Evolutionary conservation across 2,113 vertebrate genomes (phyloP).

Genomic region (Menidia beryllina): DNA sequence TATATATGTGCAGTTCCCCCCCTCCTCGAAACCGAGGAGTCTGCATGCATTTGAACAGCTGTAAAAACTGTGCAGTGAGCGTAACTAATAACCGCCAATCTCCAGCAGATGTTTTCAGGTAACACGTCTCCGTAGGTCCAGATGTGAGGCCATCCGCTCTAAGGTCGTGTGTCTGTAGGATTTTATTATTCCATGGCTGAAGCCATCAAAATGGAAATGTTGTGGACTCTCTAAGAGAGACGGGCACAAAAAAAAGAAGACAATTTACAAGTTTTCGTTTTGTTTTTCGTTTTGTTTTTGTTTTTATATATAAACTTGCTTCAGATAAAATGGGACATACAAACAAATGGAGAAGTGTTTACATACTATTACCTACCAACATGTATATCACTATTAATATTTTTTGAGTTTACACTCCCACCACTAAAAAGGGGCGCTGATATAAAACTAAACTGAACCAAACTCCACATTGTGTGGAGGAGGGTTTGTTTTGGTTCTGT

Average conservation of each 20-base stretch:
- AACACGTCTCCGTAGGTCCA: slow-evolving; percentile 28
- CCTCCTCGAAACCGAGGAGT: no score
- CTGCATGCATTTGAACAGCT: slow-evolving; percentile 53
- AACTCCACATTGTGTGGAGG: slow-evolving; percentile 47
- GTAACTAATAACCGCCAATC: not conserved
- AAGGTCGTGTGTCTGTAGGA: slow-evolving; percentile 32
- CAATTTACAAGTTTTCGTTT: slow-evolving; percentile 64
- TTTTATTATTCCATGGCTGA: slow-evolving; percentile 35
- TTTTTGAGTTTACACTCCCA: slow-evolving; percentile 47
- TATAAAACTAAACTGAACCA: slow-evolving; percentile 73
- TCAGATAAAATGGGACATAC: slow-evolving; percentile 80
- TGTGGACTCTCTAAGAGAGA: slow-evolving; percentile 74
- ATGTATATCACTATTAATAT: slow-evolving; percentile 87
- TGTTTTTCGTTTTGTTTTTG: slow-evolving; percentile 81
- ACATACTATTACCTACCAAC: slow-evolving; percentile 84
- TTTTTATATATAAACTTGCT: slow-evolving; percentile 93
- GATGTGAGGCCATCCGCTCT: slow-evolving; percentile 29
- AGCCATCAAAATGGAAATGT: slow-evolving; percentile 44
- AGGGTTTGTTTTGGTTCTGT: no score
- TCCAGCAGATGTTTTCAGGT: slow-evolving; percentile 12
- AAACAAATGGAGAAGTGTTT: slow-evolving; percentile 91
- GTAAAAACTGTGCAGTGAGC: slow-evolving; percentile 33
- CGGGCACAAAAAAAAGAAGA: slow-evolving; percentile 66
- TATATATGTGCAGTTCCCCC: no score
- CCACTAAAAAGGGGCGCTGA: slow-evolving; percentile 84